These are phyloP conservation scores for Pogonomyrmex barbatus DNA, from an alignment of 1,140 invertebrate genomes.

Conservation along the genomic window DNA sequence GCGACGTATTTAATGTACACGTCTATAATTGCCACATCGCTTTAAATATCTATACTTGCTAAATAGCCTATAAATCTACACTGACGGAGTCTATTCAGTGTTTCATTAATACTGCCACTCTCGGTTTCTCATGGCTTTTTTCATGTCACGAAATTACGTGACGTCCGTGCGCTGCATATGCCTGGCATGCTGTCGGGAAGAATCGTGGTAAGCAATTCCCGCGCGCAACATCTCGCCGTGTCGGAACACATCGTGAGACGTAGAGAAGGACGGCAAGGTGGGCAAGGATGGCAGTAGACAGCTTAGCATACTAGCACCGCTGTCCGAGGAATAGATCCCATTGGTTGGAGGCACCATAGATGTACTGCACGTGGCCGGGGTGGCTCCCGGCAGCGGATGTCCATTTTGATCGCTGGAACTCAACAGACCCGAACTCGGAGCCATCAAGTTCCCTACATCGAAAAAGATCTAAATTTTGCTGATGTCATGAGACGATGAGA, in stretches of 20 bases:
- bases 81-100: background rate
- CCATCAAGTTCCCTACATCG: slow-evolving; percentile 72
- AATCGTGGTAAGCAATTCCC: slow-evolving; percentile 80
- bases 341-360: slow-evolving; percentile 74
- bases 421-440: slow-evolving; percentile 67
- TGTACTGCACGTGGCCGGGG: slow-evolving; percentile 63
- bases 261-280: slow-evolving; percentile 76
- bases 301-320: slow-evolving; percentile 77
- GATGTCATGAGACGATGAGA: background rate
- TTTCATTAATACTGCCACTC: slow-evolving; percentile 26
- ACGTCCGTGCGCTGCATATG: slow-evolving; percentile 79
- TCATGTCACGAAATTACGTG: slow-evolving; percentile 65
- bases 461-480: slow-evolving; percentile 24
- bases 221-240: slow-evolving; percentile 79
- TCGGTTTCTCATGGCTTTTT: background rate
- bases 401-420: slow-evolving; percentile 66
- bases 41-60: slow-evolving; percentile 10
- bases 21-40: slow-evolving; percentile 12
- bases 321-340: slow-evolving; percentile 78
- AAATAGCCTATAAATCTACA: slow-evolving; percentile 36
- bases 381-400: slow-evolving; percentile 49
- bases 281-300: slow-evolving; percentile 78
- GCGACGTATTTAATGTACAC: background rate
- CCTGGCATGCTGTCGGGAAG: slow-evolving; percentile 74
- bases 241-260: slow-evolving; percentile 79